Evolutionary conservation across 2,797 vertebrate genomes (phyloP).

Genomic region (Myiotriccus ornatus): DNA sequence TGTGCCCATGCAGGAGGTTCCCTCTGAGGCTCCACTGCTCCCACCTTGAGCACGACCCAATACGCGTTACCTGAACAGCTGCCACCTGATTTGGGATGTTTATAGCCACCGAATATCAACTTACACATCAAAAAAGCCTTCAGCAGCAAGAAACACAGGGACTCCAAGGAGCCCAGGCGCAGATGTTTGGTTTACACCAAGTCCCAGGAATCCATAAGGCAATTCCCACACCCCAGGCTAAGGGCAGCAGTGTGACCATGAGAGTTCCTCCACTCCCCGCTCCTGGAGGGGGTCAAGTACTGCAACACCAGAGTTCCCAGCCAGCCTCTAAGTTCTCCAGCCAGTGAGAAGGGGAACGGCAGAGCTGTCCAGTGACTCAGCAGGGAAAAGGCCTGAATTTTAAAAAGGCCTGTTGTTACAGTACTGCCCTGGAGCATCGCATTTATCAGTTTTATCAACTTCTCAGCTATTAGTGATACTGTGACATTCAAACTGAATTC

Average conservation of each 20-base stretch:
- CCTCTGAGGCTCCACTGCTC: neutral
- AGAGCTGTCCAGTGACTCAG: neutral
- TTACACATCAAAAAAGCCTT: rapidly evolving
- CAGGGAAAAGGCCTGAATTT: neutral
- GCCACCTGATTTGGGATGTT: rapidly evolving
- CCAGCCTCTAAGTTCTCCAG: neutral
- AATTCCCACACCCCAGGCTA: neutral
- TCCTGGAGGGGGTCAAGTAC: neutral
- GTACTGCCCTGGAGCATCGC: neutral
- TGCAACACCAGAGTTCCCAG: neutral
- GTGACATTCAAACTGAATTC: rapidly evolving
- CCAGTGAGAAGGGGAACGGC: rapidly evolving
- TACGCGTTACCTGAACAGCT: rapidly evolving
- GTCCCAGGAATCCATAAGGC: too few species aligned
- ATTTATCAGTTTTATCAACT: neutral
- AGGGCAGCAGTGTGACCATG: rapidly evolving
- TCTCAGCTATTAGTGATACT: neutral
- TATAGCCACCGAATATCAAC: neutral
- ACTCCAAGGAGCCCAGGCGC: neutral
- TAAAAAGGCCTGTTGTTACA: neutral
- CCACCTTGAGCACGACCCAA: neutral
- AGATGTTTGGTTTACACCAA: neutral
- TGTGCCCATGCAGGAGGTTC: rapidly evolving
- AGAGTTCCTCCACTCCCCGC: too few species aligned
- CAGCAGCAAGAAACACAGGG: neutral